Conservation (phyloP, 2,797 vertebrate genomes). For the Alfaro cultratus region DNA sequence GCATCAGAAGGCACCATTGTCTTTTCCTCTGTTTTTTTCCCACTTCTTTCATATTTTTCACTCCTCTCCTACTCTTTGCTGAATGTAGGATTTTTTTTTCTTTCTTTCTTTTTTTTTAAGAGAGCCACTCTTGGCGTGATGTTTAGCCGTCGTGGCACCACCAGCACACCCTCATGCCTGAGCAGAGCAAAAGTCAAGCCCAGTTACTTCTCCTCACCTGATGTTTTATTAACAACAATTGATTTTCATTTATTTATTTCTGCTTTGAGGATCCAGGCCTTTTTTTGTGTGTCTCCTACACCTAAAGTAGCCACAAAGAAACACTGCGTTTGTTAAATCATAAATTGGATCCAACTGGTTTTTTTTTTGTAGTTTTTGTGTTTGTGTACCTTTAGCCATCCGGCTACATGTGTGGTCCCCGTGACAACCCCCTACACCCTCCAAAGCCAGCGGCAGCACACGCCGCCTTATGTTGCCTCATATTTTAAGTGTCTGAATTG, state of each 20-base stretch:
- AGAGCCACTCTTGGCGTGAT: slow-evolving; percentile 82
- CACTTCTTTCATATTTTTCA: slow-evolving; percentile 58
- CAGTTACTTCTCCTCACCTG: slow-evolving; percentile 95
- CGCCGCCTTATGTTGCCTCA: slow-evolving; percentile 88
- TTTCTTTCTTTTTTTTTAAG: slow-evolving; percentile 60
- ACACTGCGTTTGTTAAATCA: slow-evolving; percentile 87
- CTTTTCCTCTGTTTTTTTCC: slow-evolving; percentile 56
- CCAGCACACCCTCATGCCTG: slow-evolving; percentile 89
- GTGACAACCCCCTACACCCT: slow-evolving; percentile 53
- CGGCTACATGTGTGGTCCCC: slow-evolving; percentile 54
- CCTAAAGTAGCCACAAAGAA: slow-evolving; percentile 87
- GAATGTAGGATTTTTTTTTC: slow-evolving; percentile 75
- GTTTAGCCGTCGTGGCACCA: slow-evolving; percentile 92
- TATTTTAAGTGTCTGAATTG: slow-evolving; percentile 95
- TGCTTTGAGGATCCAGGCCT: slow-evolving; percentile 76
- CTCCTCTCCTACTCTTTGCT: slow-evolving; percentile 51
- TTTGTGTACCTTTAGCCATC: slow-evolving; percentile 45
- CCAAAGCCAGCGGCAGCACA: slow-evolving; percentile 72
- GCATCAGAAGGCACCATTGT: slow-evolving; percentile 59
- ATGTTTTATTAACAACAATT: slow-evolving; percentile 99
- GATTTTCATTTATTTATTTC: slow-evolving; percentile 90
- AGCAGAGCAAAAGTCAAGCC: slow-evolving; percentile 91
- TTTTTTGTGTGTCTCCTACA: slow-evolving; percentile 26
- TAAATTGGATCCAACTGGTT: slow-evolving; percentile 77
- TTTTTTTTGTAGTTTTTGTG: slow-evolving; percentile 32